Percentiles rank a stretch among this genome's conserved stretches.
Evolutionary conservation across 2,113 vertebrate genomes (phyloP).

Genomic region (Megalops atlanticus): DNA sequence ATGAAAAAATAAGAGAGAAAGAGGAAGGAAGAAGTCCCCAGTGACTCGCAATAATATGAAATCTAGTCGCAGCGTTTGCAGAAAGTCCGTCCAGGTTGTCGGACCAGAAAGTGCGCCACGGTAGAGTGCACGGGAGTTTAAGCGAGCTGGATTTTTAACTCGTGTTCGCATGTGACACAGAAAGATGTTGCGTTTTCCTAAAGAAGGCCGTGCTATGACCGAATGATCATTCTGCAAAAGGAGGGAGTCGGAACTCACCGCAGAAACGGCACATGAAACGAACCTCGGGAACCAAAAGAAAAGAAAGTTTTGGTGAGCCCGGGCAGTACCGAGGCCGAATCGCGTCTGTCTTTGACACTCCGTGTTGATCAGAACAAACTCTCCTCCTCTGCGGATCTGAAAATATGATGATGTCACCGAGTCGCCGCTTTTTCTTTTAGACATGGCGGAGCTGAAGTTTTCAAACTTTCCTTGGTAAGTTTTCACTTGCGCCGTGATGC

Average conservation of each 20-base stretch:
- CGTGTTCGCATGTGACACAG: conserved; percentile 34
- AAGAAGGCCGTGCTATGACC: not conserved
- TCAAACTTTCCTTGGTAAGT: conserved; percentile 59
- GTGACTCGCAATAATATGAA: no score
- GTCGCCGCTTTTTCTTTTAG: conserved; percentile 40
- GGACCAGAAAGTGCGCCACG: not conserved
- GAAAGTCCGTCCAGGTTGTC: not conserved
- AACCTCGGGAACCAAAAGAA: no score
- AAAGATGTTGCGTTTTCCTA: not conserved
- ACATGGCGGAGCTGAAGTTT: conserved; percentile 52
- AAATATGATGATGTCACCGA: conserved; percentile 52
- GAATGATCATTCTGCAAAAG: no score
- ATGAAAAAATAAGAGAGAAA: no score
- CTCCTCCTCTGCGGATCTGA: conserved; percentile 28
- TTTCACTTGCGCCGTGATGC: not conserved
- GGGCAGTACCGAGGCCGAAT: not conserved
- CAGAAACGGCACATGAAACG: no score
- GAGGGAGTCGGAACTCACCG: no score
- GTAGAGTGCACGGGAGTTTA: no score
- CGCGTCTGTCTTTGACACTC: no score
- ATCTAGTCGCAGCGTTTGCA: not conserved
- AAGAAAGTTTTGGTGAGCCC: not conserved
- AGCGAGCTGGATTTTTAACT: no score
- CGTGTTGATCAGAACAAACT: conserved; percentile 16
- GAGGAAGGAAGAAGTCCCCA: no score